Evolutionary conservation across 2,888 invertebrate species (phyloP).

Genomic region (Dysmachus trigonus): DNA sequence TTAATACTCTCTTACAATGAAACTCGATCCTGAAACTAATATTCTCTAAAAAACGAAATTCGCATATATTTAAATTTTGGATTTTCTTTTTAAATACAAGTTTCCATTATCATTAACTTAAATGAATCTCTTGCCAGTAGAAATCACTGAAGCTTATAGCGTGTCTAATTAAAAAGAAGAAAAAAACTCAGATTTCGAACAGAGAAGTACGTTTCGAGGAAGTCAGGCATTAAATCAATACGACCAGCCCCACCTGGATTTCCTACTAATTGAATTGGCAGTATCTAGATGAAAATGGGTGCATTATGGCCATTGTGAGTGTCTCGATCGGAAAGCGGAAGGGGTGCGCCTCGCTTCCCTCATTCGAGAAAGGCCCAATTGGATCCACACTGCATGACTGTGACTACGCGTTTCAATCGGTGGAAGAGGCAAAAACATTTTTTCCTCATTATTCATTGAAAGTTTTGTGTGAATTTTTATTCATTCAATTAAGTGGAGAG

Average conservation of each 20-base stretch:
- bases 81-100: background rate
- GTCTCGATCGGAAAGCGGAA: background rate
- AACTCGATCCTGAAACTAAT: background rate
- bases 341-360: background rate
- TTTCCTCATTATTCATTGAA: background rate
- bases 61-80: background rate
- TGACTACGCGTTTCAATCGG: background rate
- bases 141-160: background rate
- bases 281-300: constrained; percentile 4
- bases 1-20: too few relatives aligned
- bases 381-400: background rate
- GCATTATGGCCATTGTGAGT: background rate
- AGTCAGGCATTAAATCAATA: background rate
- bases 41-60: background rate
- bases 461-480: background rate
- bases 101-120: background rate
- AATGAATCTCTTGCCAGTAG: background rate
- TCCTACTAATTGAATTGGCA: background rate
- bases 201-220: background rate
- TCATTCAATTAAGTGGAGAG: background rate
- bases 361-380: background rate
- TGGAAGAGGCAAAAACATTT: background rate
- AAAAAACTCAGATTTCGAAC: background rate
- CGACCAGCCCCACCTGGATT: background rate
- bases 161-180: background rate